Percentiles rank a stretch among this genome's conserved stretches.
Evolutionary conservation across 2,113 vertebrate species (phyloP).

Genomic region (Caranx ignobilis): DNA sequence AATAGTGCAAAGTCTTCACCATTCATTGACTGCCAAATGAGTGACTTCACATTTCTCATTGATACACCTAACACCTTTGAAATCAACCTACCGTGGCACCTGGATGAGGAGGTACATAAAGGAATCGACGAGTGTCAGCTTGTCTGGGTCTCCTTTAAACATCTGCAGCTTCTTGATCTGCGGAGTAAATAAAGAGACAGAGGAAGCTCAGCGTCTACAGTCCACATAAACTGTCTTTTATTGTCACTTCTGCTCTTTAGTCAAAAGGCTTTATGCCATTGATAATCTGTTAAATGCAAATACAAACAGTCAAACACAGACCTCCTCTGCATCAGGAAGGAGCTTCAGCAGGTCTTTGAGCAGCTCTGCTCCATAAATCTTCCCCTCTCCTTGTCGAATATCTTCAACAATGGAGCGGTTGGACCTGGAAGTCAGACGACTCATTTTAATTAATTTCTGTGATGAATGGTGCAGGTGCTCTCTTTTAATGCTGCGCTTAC

Average conservation of each 20-base stretch:
- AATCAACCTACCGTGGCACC: conserved; percentile 91
- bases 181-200: conserved; percentile 37
- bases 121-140: conserved; percentile 94
- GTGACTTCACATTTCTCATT: conserved; percentile 25
- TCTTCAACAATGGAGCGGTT: conserved; percentile 93
- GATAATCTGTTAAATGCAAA: conserved; percentile 16
- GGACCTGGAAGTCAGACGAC: conserved; percentile 86
- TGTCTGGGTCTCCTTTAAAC: conserved; percentile 91
- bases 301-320: conserved; percentile 60
- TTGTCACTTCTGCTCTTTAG: background rate
- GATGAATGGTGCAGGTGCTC: conserved; percentile 47
- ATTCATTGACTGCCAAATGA: conserved; percentile 28
- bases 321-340: conserved; percentile 95
- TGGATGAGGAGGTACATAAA: conserved; percentile 95
- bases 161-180: conserved; percentile 92
- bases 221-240: conserved; percentile 34
- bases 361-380: conserved; percentile 89
- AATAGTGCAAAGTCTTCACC: background rate
- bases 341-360: conserved; percentile 95
- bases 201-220: conserved; percentile 46
- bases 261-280: conserved; percentile 8
- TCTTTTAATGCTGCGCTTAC: conserved; percentile 11
- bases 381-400: conserved; percentile 89
- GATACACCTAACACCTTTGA: conserved; percentile 11
- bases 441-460: conserved; percentile 8